phyloP scores from a whole-genome alignment of 2,888 invertebrate genomes.

The Pherbina coryleti region DNA sequence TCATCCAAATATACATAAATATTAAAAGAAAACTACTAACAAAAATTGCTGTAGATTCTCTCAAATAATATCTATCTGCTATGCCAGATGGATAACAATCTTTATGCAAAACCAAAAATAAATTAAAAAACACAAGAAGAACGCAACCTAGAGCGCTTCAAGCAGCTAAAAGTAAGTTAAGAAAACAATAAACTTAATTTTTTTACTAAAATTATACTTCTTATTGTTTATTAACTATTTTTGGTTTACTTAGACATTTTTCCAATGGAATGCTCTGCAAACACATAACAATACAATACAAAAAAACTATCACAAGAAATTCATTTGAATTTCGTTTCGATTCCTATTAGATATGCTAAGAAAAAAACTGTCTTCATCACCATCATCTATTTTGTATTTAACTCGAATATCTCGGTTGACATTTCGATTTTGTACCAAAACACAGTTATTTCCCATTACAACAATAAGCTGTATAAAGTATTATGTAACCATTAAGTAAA shows the following conservation, averaged over 20 bases:
- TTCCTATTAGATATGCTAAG: constrained; percentile 37
- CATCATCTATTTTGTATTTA: neutral
- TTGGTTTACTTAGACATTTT: neutral
- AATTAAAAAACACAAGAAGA: neutral
- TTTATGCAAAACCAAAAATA: neutral
- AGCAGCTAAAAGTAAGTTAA: constrained; percentile 19
- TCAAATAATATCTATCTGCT: neutral
- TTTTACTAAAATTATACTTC: neutral
- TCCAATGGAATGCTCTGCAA: neutral
- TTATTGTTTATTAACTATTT: neutral
- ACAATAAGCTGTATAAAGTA: constrained; percentile 4
- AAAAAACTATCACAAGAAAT: constrained; percentile 17
- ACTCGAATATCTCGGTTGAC: neutral
- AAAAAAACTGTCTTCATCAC: neutral
- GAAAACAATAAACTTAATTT: neutral
- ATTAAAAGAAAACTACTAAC: neutral
- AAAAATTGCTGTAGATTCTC: neutral
- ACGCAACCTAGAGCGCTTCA: neutral
- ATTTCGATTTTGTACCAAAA: neutral
- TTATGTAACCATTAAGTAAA: neutral
- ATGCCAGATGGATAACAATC: neutral
- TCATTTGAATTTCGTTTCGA: constrained; percentile 35
- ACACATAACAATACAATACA: neutral
- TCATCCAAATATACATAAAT: neutral
- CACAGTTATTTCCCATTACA: neutral